phyloP scores from a whole-genome alignment of 1,140 invertebrate genomes.

The Lepidotrigona ventralis region DNA sequence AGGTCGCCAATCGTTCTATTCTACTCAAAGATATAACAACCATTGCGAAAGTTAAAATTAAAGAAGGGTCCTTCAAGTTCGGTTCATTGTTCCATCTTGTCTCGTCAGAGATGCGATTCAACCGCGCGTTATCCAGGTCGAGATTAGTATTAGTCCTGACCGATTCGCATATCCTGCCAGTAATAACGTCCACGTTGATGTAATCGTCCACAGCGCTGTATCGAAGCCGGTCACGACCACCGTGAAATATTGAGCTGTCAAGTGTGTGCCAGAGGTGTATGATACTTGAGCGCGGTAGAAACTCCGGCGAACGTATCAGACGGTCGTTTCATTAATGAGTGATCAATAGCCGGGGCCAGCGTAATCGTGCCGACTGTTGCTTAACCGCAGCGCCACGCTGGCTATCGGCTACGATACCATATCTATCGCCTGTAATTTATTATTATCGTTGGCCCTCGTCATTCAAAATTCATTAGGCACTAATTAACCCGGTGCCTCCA shows the following conservation, averaged over 20 bases:
- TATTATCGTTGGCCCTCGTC: constrained; percentile 40
- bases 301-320: constrained; percentile 46
- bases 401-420: constrained; percentile 1
- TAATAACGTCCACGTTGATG: constrained; percentile 43
- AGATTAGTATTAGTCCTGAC: constrained; percentile 41
- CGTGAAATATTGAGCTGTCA: constrained; percentile 53
- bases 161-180: constrained; percentile 40
- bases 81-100: too few species aligned
- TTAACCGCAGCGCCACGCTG: constrained; percentile 31
- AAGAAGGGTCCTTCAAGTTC: background rate
- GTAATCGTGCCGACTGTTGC: constrained; percentile 43
- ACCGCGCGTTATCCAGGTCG: constrained; percentile 5
- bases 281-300: constrained; percentile 45
- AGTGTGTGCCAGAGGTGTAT: constrained; percentile 34
- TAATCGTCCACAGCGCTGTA: constrained; percentile 42
- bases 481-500: constrained; percentile 23
- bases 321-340: constrained; percentile 53
- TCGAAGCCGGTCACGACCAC: constrained; percentile 28
- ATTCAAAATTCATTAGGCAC: constrained; percentile 46
- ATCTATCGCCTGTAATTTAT: constrained; percentile 38
- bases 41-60: background rate
- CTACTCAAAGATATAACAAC: too few species aligned
- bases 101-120: background rate
- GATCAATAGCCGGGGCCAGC: constrained; percentile 30
- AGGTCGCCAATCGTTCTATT: too few species aligned